Base-by-base conservation (phyloP, 1,140 invertebrate genomes). In the Holotrichia oblita region DNA sequence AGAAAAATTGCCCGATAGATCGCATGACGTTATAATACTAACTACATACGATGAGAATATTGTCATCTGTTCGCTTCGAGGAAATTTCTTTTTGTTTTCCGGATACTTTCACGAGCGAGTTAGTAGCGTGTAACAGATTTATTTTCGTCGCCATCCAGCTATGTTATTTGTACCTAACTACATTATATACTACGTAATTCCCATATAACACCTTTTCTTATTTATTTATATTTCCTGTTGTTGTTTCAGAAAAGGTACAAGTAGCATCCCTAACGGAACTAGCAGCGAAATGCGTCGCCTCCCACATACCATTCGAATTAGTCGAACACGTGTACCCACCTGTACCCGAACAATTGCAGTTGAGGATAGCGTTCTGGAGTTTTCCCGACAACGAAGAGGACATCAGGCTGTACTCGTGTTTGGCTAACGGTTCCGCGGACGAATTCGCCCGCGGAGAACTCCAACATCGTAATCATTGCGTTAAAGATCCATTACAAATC, bases 371-470 rank as follows among this genome's bases (percentile, higher is more conserved):
- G 6, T 99, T 97, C 87, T 99, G 97, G 97, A 99, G 97, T 86
- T 99, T 99, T 86, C 98, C 98, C 1, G 97, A 99, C 87, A 97
- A 96, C 89, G 98, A 99, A 89, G 98, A 99, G 89, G 98, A 99
- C 85, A 99, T 99, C 83, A 90, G 98, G 78, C 88, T 99, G n/a
- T 99, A 99, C 86, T 99, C 98, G 0, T 99, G 98, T 88, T 88
- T 99, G 84, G 98, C 98, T 12, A 99, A 99, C 89, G 98, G 98
- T 40, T 97, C 95, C 80, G 94, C 97, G 40, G 97, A 99, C 86
- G 98, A 99, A 86, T 99, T 99, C 86, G 92, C 94, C 81, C 93
- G 95, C 80, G 98, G 98, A 76, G 98, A 99, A 87, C 92, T 94
- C 83, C 89, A 99, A 9, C 98, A 95, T 85, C 93, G 95, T 81